Evolutionary conservation across 2,113 vertebrate species (phyloP).

Genomic region (Rhabdornis inornatus): DNA sequence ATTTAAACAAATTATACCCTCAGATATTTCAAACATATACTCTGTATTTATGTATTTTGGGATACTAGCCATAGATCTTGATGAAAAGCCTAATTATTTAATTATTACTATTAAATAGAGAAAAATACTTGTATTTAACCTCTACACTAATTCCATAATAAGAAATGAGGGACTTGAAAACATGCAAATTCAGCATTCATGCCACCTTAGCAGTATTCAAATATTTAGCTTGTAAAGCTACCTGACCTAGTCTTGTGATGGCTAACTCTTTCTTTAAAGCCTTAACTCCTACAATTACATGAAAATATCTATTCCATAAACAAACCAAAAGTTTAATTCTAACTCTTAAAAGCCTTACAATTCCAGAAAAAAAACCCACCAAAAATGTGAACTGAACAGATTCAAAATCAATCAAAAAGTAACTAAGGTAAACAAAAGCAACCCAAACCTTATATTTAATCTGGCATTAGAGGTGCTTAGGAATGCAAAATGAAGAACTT

Average conservation of each 20-base stretch:
- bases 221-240: background rate
- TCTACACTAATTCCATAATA: background rate
- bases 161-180: background rate
- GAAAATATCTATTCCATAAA: background rate
- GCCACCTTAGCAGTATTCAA: background rate
- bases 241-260: background rate
- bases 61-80: constrained; percentile 37
- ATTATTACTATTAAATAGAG: background rate
- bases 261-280: background rate
- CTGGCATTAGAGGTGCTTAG: background rate
- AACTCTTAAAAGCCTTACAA: background rate
- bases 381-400: background rate
- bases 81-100: constrained; percentile 1
- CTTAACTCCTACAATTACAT: background rate
- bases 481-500: background rate
- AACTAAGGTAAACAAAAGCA: background rate
- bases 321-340: background rate
- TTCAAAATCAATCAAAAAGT: background rate
- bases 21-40: constrained; percentile 52
- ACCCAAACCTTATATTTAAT: background rate
- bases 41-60: constrained; percentile 49
- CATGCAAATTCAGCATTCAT: background rate
- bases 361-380: background rate
- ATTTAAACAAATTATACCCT: constrained; percentile 62
- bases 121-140: background rate